A percentile compares a stretch with the other conserved stretches of the same genome.
These are phyloP conservation scores for Drosophila lacteicornis DNA, from an alignment of 1,140 invertebrate genomes.

Conservation along the genomic window DNA sequence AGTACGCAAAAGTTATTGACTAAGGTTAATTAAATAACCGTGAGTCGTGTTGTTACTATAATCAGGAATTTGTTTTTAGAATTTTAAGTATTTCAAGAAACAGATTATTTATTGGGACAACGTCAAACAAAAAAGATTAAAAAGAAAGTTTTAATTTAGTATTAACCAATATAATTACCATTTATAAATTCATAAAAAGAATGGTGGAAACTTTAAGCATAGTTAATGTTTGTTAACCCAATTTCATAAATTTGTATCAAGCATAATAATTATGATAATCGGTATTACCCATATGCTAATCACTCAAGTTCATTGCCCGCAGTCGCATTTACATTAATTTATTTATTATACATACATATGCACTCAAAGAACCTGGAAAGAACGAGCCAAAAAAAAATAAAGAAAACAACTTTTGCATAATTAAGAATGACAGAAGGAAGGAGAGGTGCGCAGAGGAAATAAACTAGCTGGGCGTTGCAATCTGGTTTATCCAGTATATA, in stretches of 20 bases:
- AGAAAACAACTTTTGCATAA: constrained; percentile 49
- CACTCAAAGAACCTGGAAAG: constrained; percentile 24
- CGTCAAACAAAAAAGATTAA: too few species aligned
- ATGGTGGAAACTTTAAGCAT: background rate
- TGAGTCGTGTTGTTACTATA: too few species aligned
- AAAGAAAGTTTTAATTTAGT: too few species aligned
- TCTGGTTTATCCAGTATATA: constrained; percentile 63
- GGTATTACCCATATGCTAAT: constrained; percentile 30
- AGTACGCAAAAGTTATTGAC: background rate
- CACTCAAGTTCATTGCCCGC: constrained; percentile 53
- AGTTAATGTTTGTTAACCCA: background rate
- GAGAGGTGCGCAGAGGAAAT: constrained; percentile 1
- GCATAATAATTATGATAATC: too few species aligned
- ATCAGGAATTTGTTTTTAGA: too few species aligned
- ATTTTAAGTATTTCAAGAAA: too few species aligned
- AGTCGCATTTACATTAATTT: constrained; percentile 16
- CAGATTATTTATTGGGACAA: too few species aligned
- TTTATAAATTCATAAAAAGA: background rate
- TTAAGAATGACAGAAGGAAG: constrained; percentile 16
- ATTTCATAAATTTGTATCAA: constrained; percentile 10
- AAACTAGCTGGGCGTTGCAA: constrained; percentile 59
- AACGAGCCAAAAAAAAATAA: constrained; percentile 3
- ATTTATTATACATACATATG: constrained; percentile 5
- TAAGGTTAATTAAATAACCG: constrained; percentile 10
- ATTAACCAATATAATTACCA: background rate